Percentiles rank a stretch among this genome's conserved stretches.
phyloP scores from a whole-genome alignment of 2,797 vertebrate genomes.

The Protonibea diacanthus region DNA sequence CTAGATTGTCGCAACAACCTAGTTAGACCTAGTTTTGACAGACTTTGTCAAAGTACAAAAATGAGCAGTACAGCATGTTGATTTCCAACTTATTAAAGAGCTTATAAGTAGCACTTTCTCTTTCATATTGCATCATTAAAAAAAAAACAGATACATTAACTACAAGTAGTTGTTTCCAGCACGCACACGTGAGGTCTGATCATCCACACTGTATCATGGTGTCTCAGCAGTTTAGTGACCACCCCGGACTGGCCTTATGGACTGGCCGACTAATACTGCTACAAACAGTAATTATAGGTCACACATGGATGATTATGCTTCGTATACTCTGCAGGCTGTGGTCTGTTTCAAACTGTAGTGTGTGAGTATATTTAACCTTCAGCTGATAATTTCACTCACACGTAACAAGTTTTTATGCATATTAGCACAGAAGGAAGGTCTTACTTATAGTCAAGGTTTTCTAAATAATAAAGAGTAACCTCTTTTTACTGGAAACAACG shows the following conservation, averaged over 20 bases:
- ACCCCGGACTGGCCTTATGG: slow-evolving; percentile 40
- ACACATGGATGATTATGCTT: slow-evolving; percentile 64
- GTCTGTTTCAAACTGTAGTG: slow-evolving; percentile 50
- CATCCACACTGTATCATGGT: slow-evolving; percentile 67
- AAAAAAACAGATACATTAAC: slow-evolving; percentile 14
- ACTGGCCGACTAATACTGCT: slow-evolving; percentile 65
- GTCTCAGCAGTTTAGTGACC: slow-evolving; percentile 80
- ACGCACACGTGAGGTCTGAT: slow-evolving; percentile 53
- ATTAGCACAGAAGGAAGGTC: neutral
- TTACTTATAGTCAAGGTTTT: neutral
- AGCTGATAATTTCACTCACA: neutral
- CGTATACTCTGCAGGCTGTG: slow-evolving; percentile 60
- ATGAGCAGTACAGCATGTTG: slow-evolving; percentile 36
- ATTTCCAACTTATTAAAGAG: slow-evolving; percentile 52
- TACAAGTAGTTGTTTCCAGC: slow-evolving; percentile 21
- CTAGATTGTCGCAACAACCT: slow-evolving; percentile 57
- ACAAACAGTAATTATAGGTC: slow-evolving; percentile 79
- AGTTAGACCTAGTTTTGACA: slow-evolving; percentile 73
- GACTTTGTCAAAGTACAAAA: slow-evolving; percentile 67
- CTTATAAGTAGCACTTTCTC: slow-evolving; percentile 24
- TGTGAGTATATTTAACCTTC: slow-evolving; percentile 20
- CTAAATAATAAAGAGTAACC: neutral
- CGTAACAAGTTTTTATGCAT: neutral
- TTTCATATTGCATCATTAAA: slow-evolving; percentile 5
- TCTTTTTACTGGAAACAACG: neutral